Conservation (phyloP, 2,113 vertebrate genomes). For the Rutilus rutilus region DNA sequence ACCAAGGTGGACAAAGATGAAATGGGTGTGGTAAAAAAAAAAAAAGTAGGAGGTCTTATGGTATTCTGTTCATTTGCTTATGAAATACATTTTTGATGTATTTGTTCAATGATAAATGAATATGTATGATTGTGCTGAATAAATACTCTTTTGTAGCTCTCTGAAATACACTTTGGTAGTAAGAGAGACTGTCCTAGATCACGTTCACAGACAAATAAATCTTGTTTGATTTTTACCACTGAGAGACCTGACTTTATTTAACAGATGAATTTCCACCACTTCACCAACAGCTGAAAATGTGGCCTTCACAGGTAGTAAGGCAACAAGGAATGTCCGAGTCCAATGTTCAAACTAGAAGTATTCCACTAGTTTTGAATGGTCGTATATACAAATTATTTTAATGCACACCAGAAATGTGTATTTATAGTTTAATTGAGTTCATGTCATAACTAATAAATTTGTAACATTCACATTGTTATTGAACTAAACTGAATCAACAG, state of each 20-base stretch:
- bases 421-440: too few relatives aligned
- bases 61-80: too few relatives aligned
- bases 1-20: too few relatives aligned
- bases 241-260: neutral
- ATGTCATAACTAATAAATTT: too few relatives aligned
- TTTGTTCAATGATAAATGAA: neutral
- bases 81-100: too few relatives aligned
- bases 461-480: too few relatives aligned
- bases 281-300: neutral
- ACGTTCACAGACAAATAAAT: neutral
- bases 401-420: too few relatives aligned
- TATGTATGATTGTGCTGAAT: neutral
- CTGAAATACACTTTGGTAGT: neutral
- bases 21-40: too few relatives aligned
- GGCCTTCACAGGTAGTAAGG: neutral
- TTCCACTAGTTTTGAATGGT: too few relatives aligned
- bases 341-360: neutral
- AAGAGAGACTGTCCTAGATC: neutral
- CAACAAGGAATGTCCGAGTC: neutral
- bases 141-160: neutral
- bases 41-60: too few relatives aligned
- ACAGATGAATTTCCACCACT: neutral
- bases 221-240: neutral
- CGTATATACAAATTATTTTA: too few relatives aligned
- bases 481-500: too few relatives aligned